Evolutionary conservation across 1,140 invertebrate genomes (phyloP), one percentile per base, ranked within the genome.

Genomic region (Pissodes strobi): DNA sequence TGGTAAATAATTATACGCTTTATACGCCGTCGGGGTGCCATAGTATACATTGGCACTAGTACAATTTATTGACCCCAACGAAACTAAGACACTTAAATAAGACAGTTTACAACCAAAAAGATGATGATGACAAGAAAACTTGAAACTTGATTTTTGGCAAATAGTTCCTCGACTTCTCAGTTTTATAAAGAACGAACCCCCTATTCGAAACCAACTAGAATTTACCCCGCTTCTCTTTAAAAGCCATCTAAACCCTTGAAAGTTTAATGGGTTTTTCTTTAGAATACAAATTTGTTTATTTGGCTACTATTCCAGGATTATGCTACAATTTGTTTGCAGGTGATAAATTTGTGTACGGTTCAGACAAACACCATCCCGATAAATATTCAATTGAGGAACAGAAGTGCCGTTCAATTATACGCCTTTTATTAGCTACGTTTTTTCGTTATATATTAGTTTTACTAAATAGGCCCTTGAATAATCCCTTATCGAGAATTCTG

Each of bases 221-320:
- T 37, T 53, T 30, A 48, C 39, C 38, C 19, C 58, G 19, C 23
- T 43, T 37, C 46, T 52, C 34, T 61, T 61, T 51, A 57, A 59
- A 49, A 10, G 22, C 30, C 27, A 52, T 30, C 27, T 45, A 39
- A 52, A 51, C 58, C 58, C 46, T 61, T 39, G 58, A 61, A 38
- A 13, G 46, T 23, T 46, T 61, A 61, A 61, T 61, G 48, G 23
- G 43, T 39, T 61, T 57, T 61, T 46, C 23, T 49, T 37, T 23
- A 41, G 58, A 61, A 61, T 61, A 61, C 58, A 61, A 61, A 61
- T 61, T 57, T 61, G 58, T 61, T 34, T 19, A 51, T 61, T 61
- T 38, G 21, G n/a, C n/a, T n/a, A n/a, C 53, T 22, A 49, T 61
- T 27, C 2, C 46, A 52, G 51, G 39, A 61, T 61, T 61, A 57